phyloP scores from a whole-genome alignment of 2,113 vertebrate genomes.

The Mirza zaza region DNA sequence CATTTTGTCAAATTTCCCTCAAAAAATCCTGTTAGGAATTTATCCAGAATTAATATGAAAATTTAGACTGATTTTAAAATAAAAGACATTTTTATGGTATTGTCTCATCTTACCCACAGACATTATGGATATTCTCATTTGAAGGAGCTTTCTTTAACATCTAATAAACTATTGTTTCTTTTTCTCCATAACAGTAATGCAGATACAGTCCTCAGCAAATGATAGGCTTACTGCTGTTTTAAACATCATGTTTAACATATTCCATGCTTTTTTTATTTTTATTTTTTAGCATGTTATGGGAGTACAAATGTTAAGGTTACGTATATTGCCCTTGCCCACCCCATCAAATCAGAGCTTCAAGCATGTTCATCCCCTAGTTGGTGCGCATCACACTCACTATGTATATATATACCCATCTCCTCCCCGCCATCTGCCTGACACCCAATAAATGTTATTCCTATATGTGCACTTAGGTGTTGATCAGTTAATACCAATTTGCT shows the following conservation, averaged over 20 bases:
- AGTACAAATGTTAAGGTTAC: too few relatives aligned
- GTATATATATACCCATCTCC: too few relatives aligned
- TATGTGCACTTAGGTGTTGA: too few relatives aligned
- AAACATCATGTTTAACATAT: background rate
- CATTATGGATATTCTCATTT: background rate
- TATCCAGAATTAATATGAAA: background rate
- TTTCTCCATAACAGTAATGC: background rate
- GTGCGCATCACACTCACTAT: too few relatives aligned
- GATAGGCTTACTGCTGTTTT: background rate
- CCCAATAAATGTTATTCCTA: too few relatives aligned
- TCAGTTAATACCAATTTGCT: too few relatives aligned
- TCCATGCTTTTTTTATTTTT: background rate
- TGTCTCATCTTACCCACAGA: background rate
- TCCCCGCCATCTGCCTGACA: too few relatives aligned
- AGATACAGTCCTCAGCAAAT: background rate
- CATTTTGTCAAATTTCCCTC: background rate
- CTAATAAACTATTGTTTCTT: background rate
- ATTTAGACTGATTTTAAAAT: background rate
- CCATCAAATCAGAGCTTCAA: too few relatives aligned
- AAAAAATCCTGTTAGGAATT: background rate
- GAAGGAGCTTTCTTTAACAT: background rate
- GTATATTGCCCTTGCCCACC: too few relatives aligned
- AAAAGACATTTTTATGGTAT: background rate
- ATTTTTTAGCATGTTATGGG: too few relatives aligned
- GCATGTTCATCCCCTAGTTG: too few relatives aligned